phyloP scores from a whole-genome alignment of 2,888 invertebrate species.

The Tenthredo scrophulariae region DNA sequence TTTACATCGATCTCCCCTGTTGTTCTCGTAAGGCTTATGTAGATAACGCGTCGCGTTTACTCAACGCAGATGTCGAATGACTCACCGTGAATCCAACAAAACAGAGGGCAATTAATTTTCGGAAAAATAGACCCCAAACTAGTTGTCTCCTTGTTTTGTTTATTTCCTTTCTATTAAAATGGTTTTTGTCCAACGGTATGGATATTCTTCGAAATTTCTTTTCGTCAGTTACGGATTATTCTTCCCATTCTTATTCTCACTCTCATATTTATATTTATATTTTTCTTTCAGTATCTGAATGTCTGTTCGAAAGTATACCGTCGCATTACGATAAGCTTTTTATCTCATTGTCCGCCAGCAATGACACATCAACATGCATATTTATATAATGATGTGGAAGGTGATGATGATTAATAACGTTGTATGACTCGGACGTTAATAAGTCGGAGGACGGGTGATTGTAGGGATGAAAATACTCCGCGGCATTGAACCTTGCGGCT shows the following conservation, averaged over 20 bases:
- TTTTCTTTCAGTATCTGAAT: neutral
- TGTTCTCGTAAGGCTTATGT: neutral
- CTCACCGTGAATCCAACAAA: neutral
- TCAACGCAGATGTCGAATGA: slow-evolving; percentile 33
- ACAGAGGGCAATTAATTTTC: neutral
- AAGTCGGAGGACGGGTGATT: neutral
- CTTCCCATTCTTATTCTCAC: neutral
- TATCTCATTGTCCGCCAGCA: slow-evolving; percentile 33
- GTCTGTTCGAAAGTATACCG: neutral
- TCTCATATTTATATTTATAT: neutral
- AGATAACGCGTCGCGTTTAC: slow-evolving; percentile 12
- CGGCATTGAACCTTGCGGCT: neutral
- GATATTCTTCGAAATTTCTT: neutral
- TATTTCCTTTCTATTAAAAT: neutral
- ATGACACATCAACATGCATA: slow-evolving; percentile 21
- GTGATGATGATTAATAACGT: neutral
- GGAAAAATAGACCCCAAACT: neutral
- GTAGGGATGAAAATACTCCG: neutral
- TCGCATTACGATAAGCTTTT: slow-evolving; percentile 2
- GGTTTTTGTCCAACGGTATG: neutral
- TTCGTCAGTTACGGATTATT: neutral
- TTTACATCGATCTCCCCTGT: slow-evolving; percentile 25
- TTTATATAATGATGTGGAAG: slow-evolving; percentile 28
- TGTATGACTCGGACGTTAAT: neutral
- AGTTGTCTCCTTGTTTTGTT: too few species aligned